phyloP scores from a whole-genome alignment of 1,140 invertebrate species.

The Anastatus disparis region DNA sequence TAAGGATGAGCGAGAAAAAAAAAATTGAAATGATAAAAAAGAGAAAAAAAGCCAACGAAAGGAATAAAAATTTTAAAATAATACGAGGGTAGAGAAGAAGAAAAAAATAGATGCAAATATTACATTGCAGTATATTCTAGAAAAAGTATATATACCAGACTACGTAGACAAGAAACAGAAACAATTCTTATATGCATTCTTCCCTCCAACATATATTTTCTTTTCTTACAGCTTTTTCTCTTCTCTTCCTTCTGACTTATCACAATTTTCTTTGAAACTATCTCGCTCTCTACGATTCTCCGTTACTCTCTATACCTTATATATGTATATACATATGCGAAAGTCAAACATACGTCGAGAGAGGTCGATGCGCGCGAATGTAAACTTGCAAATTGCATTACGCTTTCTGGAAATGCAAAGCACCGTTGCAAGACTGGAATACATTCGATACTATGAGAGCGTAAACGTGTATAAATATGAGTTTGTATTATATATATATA shows the following conservation, averaged over 20 bases:
- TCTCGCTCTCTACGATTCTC: too few relatives aligned
- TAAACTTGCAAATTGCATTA: constrained; percentile 31
- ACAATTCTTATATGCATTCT: neutral
- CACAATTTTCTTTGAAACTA: too few relatives aligned
- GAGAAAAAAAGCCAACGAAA: neutral
- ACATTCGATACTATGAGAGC: neutral
- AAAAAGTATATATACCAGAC: neutral
- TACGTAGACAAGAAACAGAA: neutral
- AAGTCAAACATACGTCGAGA: neutral
- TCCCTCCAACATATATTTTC: neutral
- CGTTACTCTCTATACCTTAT: neutral
- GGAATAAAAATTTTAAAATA: neutral
- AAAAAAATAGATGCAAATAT: neutral
- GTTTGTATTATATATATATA: constrained; percentile 4
- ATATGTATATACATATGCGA: neutral
- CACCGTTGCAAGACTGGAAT: neutral
- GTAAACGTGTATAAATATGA: neutral
- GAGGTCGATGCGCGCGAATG: constrained; percentile 5
- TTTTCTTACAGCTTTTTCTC: too few relatives aligned
- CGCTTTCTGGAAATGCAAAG: constrained; percentile 31
- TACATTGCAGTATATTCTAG: neutral
- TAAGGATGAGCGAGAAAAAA: neutral
- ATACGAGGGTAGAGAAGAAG: too few relatives aligned
- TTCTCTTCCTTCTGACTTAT: too few relatives aligned
- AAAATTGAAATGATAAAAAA: neutral